A percentile compares a stretch with the other conserved stretches of the same genome.
Evolutionary conservation across 1,140 invertebrate species (phyloP).

Genomic region (Pogonognathellus flavescens): DNA sequence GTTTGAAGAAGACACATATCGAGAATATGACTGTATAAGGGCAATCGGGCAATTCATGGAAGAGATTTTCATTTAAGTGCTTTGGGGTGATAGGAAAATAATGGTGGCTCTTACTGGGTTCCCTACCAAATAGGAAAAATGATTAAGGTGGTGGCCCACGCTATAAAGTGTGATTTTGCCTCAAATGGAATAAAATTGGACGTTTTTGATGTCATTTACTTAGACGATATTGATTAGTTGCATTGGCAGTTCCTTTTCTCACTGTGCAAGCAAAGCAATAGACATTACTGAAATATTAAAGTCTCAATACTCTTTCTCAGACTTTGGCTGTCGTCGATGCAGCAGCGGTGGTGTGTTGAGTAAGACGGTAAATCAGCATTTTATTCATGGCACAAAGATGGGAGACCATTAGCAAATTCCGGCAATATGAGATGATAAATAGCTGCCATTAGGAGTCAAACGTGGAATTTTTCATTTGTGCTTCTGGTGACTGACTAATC

Average conservation of each 20-base stretch:
- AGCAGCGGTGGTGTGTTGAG: slow-evolving; percentile 2
- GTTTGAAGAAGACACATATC: background rate
- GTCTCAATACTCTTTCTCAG: background rate
- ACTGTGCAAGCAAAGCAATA: background rate
- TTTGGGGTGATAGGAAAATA: slow-evolving; percentile 5
- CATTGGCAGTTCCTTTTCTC: background rate
- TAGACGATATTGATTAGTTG: slow-evolving; percentile 36
- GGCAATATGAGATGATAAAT: slow-evolving; percentile 59
- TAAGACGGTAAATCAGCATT: slow-evolving; percentile 55
- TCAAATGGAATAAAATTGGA: slow-evolving; percentile 46
- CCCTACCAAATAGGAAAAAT: slow-evolving; percentile 1
- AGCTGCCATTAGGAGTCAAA: slow-evolving; percentile 59
- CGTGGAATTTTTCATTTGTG: slow-evolving; percentile 59
- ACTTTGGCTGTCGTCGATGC: slow-evolving; percentile 12
- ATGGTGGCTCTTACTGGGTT: background rate
- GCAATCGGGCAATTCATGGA: background rate
- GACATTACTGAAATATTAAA: slow-evolving; percentile 41
- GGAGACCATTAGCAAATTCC: slow-evolving; percentile 58
- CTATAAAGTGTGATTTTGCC: slow-evolving; percentile 39
- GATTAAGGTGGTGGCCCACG: slow-evolving; percentile 2
- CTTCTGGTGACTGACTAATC: slow-evolving; percentile 52
- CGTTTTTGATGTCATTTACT: slow-evolving; percentile 35
- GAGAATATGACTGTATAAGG: background rate
- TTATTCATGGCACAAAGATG: slow-evolving; percentile 58
- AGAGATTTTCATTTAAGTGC: slow-evolving; percentile 21